phyloP scores from a whole-genome alignment of 2,113 vertebrate genomes.

The Sphyrna mokarran region DNA sequence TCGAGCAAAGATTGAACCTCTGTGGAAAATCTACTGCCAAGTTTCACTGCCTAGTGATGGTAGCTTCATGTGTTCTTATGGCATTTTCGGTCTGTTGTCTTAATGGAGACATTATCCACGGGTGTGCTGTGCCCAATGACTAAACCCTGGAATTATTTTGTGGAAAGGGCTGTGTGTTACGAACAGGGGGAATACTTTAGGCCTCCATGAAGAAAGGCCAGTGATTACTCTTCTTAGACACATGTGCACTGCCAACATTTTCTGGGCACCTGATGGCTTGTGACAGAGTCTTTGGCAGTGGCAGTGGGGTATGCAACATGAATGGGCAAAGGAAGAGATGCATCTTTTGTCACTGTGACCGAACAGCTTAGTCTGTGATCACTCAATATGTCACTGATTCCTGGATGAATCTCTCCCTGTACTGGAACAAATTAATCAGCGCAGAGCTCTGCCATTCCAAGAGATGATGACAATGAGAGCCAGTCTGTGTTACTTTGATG shows the following conservation, averaged over 20 bases:
- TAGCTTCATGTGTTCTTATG: background rate
- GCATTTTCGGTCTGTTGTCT: background rate
- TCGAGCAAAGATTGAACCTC: background rate
- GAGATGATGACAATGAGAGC: background rate
- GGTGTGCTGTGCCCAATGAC: background rate
- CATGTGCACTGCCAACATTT: background rate
- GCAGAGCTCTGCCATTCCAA: background rate
- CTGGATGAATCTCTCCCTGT: background rate
- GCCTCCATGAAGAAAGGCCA: background rate
- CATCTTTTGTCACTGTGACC: conserved; percentile 35
- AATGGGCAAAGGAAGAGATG: conserved; percentile 16
- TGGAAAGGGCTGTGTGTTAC: background rate
- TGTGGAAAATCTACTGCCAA: background rate
- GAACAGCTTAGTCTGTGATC: conserved; percentile 23
- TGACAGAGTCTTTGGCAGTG: conserved; percentile 21
- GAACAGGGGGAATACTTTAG: background rate
- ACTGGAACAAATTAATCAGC: conserved; percentile 13
- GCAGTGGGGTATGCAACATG: background rate
- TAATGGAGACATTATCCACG: background rate
- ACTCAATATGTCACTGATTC: conserved; percentile 27
- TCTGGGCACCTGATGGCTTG: conserved; percentile 21
- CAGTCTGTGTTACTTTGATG: background rate
- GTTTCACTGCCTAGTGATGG: background rate
- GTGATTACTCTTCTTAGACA: background rate
- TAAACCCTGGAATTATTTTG: background rate